These are phyloP conservation scores for Xylota sylvarum DNA, from an alignment of 2,888 invertebrate species.

Conservation along the genomic window DNA sequence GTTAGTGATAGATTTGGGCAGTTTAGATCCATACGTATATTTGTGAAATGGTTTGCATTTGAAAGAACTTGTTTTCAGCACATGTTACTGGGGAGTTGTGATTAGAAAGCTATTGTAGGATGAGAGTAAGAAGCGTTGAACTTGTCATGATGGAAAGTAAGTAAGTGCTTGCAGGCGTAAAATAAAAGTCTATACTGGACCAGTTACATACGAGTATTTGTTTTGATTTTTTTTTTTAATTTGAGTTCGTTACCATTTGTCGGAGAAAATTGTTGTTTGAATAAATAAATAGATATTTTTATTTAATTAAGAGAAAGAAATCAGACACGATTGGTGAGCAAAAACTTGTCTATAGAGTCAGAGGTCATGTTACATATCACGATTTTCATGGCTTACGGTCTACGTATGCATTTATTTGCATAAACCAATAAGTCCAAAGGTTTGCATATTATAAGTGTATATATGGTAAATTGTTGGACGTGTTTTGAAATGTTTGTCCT, in stretches of 20 bases:
- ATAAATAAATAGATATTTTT: not conserved
- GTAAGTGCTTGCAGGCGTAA: conserved; percentile 21
- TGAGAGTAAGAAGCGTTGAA: conserved; percentile 34
- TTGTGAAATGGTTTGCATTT: not conserved
- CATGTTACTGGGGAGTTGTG: conserved; percentile 8
- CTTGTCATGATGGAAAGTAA: conserved; percentile 30
- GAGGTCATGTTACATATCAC: not conserved
- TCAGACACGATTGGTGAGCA: not conserved
- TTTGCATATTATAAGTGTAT: not conserved
- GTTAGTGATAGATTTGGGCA: not conserved
- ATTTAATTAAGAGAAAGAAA: conserved; percentile 6
- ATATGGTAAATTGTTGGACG: not conserved
- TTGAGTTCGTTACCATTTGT: not conserved
- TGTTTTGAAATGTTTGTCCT: not conserved
- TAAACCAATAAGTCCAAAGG: conserved; percentile 7
- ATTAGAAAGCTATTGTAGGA: conserved; percentile 43
- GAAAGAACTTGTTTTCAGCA: conserved; percentile 19
- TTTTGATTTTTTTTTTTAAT: too few relatives aligned
- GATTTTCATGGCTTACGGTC: not conserved
- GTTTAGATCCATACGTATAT: not conserved
- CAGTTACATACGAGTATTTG: not conserved
- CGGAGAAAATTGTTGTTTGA: not conserved
- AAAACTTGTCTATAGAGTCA: conserved; percentile 11
- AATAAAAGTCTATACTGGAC: not conserved
- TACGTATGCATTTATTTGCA: not conserved